Evolutionary conservation across 2,113 vertebrate genomes (phyloP).

Genomic region (Calyptommatus sinebrachiatus): DNA sequence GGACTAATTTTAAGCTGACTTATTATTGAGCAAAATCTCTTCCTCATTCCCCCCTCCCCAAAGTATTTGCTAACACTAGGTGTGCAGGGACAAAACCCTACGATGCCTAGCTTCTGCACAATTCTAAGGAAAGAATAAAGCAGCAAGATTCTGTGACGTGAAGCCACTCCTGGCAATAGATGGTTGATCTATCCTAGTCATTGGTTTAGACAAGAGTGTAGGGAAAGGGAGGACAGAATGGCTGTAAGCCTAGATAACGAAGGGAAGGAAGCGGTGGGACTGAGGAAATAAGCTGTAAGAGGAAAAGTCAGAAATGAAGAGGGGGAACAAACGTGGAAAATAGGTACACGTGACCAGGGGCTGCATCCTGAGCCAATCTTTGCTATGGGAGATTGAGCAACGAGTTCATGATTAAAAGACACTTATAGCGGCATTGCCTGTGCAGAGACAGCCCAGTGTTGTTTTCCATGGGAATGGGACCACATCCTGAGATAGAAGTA

Average conservation of each 20-base stretch:
- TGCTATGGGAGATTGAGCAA: too few species aligned
- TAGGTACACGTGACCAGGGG: neutral
- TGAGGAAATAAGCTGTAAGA: neutral
- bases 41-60: neutral
- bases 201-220: too few species aligned
- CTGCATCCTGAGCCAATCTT: neutral
- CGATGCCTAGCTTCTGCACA: too few species aligned
- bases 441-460: neutral
- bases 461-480: neutral
- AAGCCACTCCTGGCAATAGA: too few species aligned
- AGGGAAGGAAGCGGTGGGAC: too few species aligned
- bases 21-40: too few species aligned
- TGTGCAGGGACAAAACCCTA: accelerated
- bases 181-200: neutral
- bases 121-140: neutral
- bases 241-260: neutral
- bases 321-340: neutral
- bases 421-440: too few species aligned
- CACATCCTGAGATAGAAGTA: slow-evolving; percentile 31
- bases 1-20: neutral
- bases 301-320: neutral
- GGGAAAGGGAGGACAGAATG: neutral
- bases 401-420: neutral
- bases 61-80: too few species aligned
- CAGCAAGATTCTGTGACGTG: neutral